Conservation (phyloP, 2,113 vertebrate species). For the Grammomys surdaster region DNA sequence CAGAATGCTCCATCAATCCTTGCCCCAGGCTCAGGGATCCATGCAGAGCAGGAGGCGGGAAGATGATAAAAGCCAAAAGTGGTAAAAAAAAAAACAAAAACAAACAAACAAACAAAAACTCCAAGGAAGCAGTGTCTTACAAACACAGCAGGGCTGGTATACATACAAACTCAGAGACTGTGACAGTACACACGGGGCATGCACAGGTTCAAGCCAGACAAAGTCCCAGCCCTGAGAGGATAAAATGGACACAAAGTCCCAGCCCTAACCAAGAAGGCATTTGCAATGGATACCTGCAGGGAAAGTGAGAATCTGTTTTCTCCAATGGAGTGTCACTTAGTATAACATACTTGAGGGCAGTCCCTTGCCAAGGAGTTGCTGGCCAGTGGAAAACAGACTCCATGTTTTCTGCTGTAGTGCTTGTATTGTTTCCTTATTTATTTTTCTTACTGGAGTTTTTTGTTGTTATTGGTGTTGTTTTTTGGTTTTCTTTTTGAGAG, state of each 20-base stretch:
- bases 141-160: background rate
- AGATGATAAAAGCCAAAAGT: background rate
- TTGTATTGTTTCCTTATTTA: background rate
- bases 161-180: background rate
- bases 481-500: background rate
- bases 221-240: background rate
- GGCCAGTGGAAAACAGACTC: background rate
- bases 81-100: rapidly evolving
- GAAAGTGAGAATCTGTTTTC: background rate
- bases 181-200: too few species aligned
- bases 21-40: background rate
- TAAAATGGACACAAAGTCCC: background rate
- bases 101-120: too few species aligned
- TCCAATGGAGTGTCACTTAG: background rate
- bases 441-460: background rate
- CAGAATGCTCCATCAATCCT: background rate
- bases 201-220: background rate
- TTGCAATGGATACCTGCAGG: background rate
- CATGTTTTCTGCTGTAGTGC: background rate
- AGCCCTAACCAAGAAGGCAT: background rate
- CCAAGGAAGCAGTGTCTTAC: background rate
- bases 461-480: background rate
- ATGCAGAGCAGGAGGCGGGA: background rate
- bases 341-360: background rate
- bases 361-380: background rate